phyloP scores from a whole-genome alignment of 2,797 vertebrate species.

The Hephaestus fuliginosus region DNA sequence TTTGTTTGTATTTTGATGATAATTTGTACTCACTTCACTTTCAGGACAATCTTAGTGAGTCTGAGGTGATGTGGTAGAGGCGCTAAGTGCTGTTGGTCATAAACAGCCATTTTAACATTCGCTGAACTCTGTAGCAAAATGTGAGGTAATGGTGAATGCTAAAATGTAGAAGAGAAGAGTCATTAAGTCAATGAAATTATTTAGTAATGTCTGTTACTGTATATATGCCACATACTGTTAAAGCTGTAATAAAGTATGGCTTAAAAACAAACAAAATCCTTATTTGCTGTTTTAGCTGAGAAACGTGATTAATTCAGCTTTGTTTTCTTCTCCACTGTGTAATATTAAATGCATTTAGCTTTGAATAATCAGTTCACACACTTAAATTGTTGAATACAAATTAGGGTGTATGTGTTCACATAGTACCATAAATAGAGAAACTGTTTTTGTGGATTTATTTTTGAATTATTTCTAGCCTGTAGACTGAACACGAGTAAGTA shows the following conservation, averaged over 20 bases:
- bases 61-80: neutral
- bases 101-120: neutral
- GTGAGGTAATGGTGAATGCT: neutral
- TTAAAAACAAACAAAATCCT: neutral
- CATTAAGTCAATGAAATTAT: too few relatives aligned
- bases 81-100: neutral
- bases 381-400: neutral
- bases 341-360: neutral
- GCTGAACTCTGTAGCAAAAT: neutral
- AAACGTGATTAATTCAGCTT: neutral
- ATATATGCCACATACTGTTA: neutral
- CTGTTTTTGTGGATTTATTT: slow-evolving; percentile 1
- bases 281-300: neutral
- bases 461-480: slow-evolving; percentile 24
- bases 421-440: neutral
- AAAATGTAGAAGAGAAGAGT: too few relatives aligned
- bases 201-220: neutral
- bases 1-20: neutral
- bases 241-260: neutral
- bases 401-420: neutral
- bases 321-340: neutral
- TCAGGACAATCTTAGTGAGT: neutral
- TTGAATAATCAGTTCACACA: slow-evolving; percentile 3
- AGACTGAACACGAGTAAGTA: slow-evolving; percentile 32
- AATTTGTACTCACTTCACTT: neutral